Base-by-base conservation (phyloP, 2,888 invertebrate species). In the Orthosia gothica region DNA sequence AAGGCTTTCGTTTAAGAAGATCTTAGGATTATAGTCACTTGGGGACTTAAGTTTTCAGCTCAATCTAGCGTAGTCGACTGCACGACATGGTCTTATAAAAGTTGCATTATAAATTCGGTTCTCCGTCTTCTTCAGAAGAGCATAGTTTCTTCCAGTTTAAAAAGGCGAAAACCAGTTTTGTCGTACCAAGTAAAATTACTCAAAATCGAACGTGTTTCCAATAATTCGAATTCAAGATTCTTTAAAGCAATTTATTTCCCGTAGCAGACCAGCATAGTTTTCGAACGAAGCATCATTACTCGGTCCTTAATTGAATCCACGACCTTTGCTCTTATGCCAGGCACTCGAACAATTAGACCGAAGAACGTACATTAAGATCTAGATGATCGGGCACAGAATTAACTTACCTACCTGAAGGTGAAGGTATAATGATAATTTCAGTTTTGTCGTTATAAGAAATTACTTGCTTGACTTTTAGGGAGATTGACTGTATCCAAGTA, bases 281-380 rank as follows among this genome's bases (percentile, higher is more conserved):
- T 54, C 23, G 69, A 71, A 73, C 40, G 20, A 49, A 58, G 49
- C 54, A 64, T 75, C 70, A 69, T 74, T 71, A 63, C 52, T 74
- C 26, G 20, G 59, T 71, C 66, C 67, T 67, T 83, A 83, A 81
- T 81, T 83, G 73, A 79, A 79, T 74, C 32, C 64, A 61, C 63
- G 81, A 83, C 79, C 79, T 81, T 76, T 82, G 82, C 70, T 70
- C 79, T 68, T 47, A 55, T n/a, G 62, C 52, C 64, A 73, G 59
- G 62, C 23, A 57, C 55, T 81, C 54, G 20, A 66, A 64, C 52
- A 76, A 83, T 83, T 79, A 79, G 58, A 69, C 62, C 63, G 63
- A 71, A 81, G 65, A 73, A 66, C 47, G 49, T 68, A 69, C 55
- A 73, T 76, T 49, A 69, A 58, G 69, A 70, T 81, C 69, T 61